phyloP scores from a whole-genome alignment of 2,888 invertebrate genomes.

The Stegophylla sp. region DNA sequence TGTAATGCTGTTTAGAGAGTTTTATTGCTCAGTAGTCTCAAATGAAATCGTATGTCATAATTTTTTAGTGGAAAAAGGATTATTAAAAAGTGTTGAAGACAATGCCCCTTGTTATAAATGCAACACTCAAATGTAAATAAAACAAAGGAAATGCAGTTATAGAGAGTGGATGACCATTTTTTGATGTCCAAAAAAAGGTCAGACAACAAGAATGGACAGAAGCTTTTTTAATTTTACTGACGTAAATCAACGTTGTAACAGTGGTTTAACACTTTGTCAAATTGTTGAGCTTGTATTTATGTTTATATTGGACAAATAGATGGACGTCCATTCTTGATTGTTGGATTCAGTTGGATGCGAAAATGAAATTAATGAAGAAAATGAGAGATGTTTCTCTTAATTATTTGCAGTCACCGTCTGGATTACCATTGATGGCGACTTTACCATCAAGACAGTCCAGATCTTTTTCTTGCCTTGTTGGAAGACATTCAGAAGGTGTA shows the following conservation, averaged over 20 bases:
- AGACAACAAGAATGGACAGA: neutral
- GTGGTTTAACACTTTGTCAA: neutral
- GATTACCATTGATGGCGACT: too few species aligned
- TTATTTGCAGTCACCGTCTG: too few species aligned
- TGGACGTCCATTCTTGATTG: too few species aligned
- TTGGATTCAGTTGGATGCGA: too few species aligned
- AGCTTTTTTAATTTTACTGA: neutral
- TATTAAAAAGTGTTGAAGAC: neutral
- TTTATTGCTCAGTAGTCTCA: too few species aligned
- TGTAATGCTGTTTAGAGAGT: too few species aligned
- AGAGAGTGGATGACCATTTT: conserved; percentile 12
- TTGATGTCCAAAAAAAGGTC: conserved; percentile 11
- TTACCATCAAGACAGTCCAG: too few species aligned
- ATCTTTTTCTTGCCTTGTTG: too few species aligned
- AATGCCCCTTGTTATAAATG: conserved; percentile 13
- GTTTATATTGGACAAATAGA: neutral
- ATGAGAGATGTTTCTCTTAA: too few species aligned
- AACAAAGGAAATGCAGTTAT: neutral
- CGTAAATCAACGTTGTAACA: neutral
- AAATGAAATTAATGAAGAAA: too few species aligned
- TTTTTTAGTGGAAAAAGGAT: conserved; percentile 9
- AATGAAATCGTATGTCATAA: too few species aligned
- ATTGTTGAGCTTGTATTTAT: neutral
- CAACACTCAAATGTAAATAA: neutral
- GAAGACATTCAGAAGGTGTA: too few species aligned